These are phyloP conservation scores for Crossoptilon crossoptilon DNA, from an alignment of 2,797 vertebrate genomes.

Conservation along the genomic window DNA sequence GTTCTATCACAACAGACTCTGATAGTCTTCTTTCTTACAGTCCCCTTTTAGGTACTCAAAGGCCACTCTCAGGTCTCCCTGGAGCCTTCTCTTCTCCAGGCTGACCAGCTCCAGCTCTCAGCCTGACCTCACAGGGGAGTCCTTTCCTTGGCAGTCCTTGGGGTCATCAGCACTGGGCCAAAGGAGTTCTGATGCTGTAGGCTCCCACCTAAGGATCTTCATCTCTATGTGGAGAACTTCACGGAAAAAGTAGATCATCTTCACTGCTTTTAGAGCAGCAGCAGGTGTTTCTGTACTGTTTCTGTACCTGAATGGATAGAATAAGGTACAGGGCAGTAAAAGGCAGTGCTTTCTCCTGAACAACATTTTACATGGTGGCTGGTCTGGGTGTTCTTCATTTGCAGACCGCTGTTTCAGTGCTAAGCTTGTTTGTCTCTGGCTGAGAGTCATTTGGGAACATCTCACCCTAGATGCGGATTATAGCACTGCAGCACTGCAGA, in stretches of 20 bases:
- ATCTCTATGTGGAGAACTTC: background rate
- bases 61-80: too few relatives aligned
- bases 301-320: background rate
- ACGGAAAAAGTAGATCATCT: background rate
- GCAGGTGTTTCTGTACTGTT: background rate
- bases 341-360: background rate
- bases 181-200: background rate
- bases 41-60: too few relatives aligned
- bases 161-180: fast-evolving
- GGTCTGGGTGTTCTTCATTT: background rate
- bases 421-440: background rate
- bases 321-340: background rate
- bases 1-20: too few relatives aligned
- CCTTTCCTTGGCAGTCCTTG: background rate
- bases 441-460: background rate
- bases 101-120: too few relatives aligned
- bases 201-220: background rate
- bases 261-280: background rate
- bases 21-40: too few relatives aligned
- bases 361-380: background rate
- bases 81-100: too few relatives aligned
- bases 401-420: fast-evolving
- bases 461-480: background rate
- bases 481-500: background rate
- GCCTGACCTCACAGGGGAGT: background rate